Evolutionary conservation across 2,113 vertebrate genomes (phyloP), one percentile per base, ranked within the genome.

Genomic region (Sula dactylatra): DNA sequence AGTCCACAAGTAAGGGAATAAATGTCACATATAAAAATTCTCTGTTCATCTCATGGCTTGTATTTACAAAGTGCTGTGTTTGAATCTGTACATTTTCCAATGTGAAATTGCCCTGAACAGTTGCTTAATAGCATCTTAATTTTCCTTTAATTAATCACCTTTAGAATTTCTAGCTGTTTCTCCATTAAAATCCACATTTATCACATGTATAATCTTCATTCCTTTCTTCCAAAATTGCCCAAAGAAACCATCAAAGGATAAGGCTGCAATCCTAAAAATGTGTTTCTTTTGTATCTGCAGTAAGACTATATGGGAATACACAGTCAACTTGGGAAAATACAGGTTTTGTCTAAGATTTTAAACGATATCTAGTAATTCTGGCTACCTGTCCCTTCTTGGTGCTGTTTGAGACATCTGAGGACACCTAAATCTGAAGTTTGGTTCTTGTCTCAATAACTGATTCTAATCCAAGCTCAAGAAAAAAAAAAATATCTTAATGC

Each of bases 71-170:
- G 78, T 80, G 88, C 92, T 90, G 47, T 34, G 34, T 93, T 89
- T 79, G 78, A 96, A 69, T 93, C 95, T 95, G 96, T 86, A 97
- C 92, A 97, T 98, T 97, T 98, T 96, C 88, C 92, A 97, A 77
- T 76, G 94, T 95, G 87, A 97, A 98, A 97, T 98, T 98, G 88
- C 93, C 93, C 94, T 40, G 93, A 97, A 98, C 96, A 98, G 97
- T 98, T 98, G 97, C 91, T 98, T 98, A 98, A 98, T 96, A 95
- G 97, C 73, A 90, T 88, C 93, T 98, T 98, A 96, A 97, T 98
- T 98, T 97, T 96, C 87, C 92, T 95, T 97, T 97, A 98, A 97
- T 98, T 97, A 98, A 97, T 98, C 97, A 97, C 95, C 89, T 95
- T 94, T 91, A 97, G 95, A 97, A 97, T 97, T 97, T 97, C 96